Conservation (phyloP, 2,888 invertebrate genomes). For the Latheticus oryzae region DNA sequence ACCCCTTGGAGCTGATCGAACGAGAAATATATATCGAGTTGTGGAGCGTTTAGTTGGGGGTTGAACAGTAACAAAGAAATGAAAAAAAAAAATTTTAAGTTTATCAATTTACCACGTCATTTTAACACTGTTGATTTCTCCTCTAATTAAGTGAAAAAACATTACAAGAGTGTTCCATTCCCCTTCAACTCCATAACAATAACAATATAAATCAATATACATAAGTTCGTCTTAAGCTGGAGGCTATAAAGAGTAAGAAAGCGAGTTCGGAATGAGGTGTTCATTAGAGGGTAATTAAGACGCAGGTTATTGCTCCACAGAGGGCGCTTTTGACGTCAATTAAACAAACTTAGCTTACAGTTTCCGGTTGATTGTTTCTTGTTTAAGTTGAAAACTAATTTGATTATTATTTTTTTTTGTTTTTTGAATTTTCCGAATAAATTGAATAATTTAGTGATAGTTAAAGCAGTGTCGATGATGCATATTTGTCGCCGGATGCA, state of each 20-base stretch:
- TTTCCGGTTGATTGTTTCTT: conserved; percentile 51
- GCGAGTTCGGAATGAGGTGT: conserved; percentile 53
- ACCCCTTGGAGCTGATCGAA: conserved; percentile 40
- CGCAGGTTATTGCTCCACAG: conserved; percentile 58
- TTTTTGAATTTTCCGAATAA: neutral
- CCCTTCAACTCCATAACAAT: conserved; percentile 25
- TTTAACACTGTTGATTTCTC: no score
- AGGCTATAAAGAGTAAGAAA: conserved; percentile 35
- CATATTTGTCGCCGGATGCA: conserved; percentile 60
- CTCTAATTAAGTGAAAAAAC: no score
- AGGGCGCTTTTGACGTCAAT: conserved; percentile 57
- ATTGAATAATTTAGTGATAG: conserved; percentile 14
- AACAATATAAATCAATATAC: conserved; percentile 39
- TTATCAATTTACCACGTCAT: no score
- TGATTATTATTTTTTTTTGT: neutral
- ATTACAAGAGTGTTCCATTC: no score
- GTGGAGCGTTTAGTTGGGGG: no score
- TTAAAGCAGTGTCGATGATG: conserved; percentile 55
- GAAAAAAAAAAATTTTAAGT: no score
- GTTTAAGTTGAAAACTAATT: neutral
- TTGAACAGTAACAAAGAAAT: no score
- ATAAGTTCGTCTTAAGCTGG: conserved; percentile 30
- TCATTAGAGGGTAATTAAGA: conserved; percentile 61
- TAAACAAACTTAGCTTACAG: conserved; percentile 55
- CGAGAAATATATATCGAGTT: conserved; percentile 1